Evolutionary conservation across 2,888 invertebrate genomes (phyloP).

Genomic region (Stenotaenia linearis): DNA sequence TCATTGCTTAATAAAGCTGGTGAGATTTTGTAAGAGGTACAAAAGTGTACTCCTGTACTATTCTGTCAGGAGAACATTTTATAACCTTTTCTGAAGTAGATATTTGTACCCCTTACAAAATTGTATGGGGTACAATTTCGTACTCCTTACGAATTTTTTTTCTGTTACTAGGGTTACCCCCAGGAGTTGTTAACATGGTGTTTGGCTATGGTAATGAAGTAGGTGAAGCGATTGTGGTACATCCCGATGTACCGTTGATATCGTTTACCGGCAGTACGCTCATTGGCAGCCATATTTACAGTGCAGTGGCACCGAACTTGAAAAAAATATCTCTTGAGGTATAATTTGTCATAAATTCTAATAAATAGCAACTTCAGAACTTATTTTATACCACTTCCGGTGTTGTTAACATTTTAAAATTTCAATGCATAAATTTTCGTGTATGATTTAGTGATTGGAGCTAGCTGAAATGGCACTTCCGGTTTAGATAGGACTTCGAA

Average conservation of each 20-base stretch:
- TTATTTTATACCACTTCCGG: too few relatives aligned
- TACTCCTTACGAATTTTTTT: neutral
- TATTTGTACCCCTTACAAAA: too few relatives aligned
- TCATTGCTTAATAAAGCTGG: slow-evolving; percentile 51
- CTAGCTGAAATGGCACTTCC: too few relatives aligned
- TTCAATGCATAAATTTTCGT: too few relatives aligned
- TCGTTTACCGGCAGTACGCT: slow-evolving; percentile 55
- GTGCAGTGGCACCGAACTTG: slow-evolving; percentile 45
- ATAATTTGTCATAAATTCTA: slow-evolving; percentile 31
- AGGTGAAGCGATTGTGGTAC: slow-evolving; percentile 51
- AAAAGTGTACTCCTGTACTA: too few relatives aligned
- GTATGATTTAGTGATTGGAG: too few relatives aligned
- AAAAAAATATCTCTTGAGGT: slow-evolving; percentile 56
- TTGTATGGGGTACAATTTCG: too few relatives aligned
- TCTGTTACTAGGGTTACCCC: slow-evolving; percentile 49
- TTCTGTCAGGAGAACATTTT: too few relatives aligned
- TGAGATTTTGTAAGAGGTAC: slow-evolving; percentile 38
- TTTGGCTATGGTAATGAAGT: slow-evolving; percentile 52
- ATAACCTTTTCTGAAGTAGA: too few relatives aligned
- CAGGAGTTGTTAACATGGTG: slow-evolving; percentile 54
- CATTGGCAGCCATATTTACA: slow-evolving; percentile 48
- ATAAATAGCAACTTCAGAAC: too few relatives aligned
- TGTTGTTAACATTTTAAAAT: too few relatives aligned
- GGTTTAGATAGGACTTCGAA: too few relatives aligned
- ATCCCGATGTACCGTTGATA: slow-evolving; percentile 51